These are phyloP conservation scores for Mesitornis unicolor DNA, from an alignment of 2,113 vertebrate species.

Conservation along the genomic window DNA sequence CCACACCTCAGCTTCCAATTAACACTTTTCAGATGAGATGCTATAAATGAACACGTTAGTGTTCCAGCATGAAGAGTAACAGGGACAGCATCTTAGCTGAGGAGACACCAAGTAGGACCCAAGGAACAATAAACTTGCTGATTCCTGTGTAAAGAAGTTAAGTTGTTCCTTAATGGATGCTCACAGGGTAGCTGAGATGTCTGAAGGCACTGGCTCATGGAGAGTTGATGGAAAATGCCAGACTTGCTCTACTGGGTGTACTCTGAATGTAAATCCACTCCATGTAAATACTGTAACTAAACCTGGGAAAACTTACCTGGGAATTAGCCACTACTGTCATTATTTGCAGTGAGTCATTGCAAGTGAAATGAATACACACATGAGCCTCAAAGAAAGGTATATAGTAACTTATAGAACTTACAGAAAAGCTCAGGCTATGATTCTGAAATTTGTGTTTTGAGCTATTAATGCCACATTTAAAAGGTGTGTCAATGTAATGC, in stretches of 20 bases:
- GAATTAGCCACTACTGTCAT: neutral
- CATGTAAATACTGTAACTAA: neutral
- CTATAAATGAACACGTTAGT: neutral
- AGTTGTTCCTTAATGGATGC: neutral
- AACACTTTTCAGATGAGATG: neutral
- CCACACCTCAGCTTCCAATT: neutral
- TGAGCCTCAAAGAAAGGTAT: neutral
- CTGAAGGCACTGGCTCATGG: neutral
- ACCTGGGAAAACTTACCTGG: neutral
- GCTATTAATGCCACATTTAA: neutral
- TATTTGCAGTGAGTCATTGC: neutral
- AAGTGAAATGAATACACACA: neutral
- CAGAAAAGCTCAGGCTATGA: neutral
- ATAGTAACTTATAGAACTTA: rapidly evolving
- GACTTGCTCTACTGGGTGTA: neutral
- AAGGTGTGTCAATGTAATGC: neutral
- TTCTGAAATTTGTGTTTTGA: neutral
- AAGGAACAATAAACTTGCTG: neutral
- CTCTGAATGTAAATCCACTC: neutral
- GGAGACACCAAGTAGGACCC: neutral
- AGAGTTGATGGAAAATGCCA: neutral
- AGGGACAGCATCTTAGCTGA: neutral
- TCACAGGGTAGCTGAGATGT: neutral
- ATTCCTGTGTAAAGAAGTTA: neutral
- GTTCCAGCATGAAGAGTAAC: neutral